Conservation (phyloP, 2,888 invertebrate species). For the Drosophila nr. fundita region DNA sequence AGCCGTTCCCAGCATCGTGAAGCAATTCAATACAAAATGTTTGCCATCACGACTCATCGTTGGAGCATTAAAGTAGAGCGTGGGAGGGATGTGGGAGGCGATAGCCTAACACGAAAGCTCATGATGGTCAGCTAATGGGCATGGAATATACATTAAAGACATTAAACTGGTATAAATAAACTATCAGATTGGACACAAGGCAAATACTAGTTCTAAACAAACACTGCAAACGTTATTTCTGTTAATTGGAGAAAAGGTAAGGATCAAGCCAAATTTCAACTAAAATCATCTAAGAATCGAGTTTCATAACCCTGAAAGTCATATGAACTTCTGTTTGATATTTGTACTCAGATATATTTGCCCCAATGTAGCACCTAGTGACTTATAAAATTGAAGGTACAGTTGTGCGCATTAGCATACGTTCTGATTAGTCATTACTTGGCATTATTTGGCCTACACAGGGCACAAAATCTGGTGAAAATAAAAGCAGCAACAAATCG, state of each 20-base stretch:
- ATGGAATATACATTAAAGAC: slow-evolving; percentile 4
- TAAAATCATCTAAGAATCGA: neutral
- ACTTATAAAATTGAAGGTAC: slow-evolving; percentile 18
- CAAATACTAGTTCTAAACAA: neutral
- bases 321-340: neutral
- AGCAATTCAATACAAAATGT: slow-evolving; percentile 57
- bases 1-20: slow-evolving; percentile 40
- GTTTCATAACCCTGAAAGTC: neutral
- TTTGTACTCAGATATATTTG: neutral
- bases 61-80: slow-evolving; percentile 23
- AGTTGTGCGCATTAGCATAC: slow-evolving; percentile 31
- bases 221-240: neutral
- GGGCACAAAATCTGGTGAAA: slow-evolving; percentile 28
- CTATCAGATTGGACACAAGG: neutral
- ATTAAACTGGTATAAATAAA: slow-evolving; percentile 13
- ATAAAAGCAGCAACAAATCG: slow-evolving; percentile 59
- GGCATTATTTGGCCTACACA: slow-evolving; percentile 44
- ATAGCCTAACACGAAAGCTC: slow-evolving; percentile 6
- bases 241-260: neutral
- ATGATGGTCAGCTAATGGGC: slow-evolving; percentile 31
- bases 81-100: neutral
- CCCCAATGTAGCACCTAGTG: neutral
- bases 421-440: slow-evolving; percentile 34
- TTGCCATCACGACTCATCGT: slow-evolving; percentile 42
- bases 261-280: neutral